phyloP scores from a whole-genome alignment of 2,797 vertebrate genomes.

The Rhinogobio ventralis region DNA sequence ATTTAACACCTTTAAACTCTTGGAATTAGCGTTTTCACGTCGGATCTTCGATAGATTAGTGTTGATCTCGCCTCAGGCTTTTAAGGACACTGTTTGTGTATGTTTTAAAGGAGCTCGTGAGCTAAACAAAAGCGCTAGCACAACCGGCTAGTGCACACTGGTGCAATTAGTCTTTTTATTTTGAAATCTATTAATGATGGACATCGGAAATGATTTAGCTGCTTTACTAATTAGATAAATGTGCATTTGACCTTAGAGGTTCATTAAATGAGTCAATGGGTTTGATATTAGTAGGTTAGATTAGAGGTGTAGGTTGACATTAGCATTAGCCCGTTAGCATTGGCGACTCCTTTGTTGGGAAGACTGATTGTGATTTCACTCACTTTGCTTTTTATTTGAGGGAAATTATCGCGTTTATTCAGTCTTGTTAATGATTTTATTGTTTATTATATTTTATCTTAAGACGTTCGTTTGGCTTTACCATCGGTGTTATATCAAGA shows the following conservation, averaged over 20 bases:
- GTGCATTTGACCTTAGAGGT: background rate
- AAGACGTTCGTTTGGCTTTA: background rate
- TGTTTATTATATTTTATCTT: background rate
- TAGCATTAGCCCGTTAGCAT: slow-evolving; percentile 35
- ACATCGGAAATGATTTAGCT: background rate
- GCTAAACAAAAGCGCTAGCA: slow-evolving; percentile 37
- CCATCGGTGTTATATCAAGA: background rate
- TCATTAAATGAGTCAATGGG: background rate
- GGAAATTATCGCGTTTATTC: background rate
- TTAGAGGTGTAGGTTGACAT: slow-evolving; percentile 35
- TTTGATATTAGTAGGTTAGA: slow-evolving; percentile 8
- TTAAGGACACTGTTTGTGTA: slow-evolving; percentile 12
- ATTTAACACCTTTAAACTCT: slow-evolving; percentile 17
- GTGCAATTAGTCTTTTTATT: background rate
- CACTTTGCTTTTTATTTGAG: slow-evolving; percentile 2
- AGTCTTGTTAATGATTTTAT: background rate
- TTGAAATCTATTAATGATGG: background rate
- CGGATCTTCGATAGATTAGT: slow-evolving; percentile 23
- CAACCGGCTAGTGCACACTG: slow-evolving; percentile 29
- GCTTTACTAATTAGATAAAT: background rate
- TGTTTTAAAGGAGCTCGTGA: background rate
- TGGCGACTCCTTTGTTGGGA: slow-evolving; percentile 39
- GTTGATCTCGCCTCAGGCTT: slow-evolving; percentile 3
- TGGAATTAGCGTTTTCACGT: slow-evolving; percentile 34
- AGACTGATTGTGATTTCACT: background rate